Conservation (phyloP, 37 sponge, comb jelly and placozoan genomes). For the Dysidea cf. avara region DNA sequence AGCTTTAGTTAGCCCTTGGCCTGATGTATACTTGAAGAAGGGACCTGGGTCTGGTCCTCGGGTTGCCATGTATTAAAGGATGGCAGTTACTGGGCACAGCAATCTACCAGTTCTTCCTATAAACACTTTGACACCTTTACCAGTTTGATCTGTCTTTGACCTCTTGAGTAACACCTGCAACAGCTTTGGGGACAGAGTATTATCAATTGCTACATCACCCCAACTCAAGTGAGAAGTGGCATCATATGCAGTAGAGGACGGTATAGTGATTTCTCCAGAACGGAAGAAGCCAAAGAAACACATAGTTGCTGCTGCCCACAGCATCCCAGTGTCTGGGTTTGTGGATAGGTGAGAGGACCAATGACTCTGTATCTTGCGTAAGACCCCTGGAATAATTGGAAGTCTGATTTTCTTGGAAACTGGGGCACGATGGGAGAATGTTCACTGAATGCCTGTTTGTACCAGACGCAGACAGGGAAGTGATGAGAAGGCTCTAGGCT, state of each 20-base stretch:
- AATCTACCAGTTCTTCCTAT: conserved; percentile 6
- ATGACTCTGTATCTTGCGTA: conserved; percentile 6
- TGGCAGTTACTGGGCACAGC: conserved; percentile 37
- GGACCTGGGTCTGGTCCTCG: conserved; percentile 4
- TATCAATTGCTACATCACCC: conserved; percentile 34
- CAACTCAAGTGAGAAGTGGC: conserved; percentile 16
- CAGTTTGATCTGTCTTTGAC: conserved; percentile 42
- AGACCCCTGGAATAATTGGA: conserved; percentile 31
- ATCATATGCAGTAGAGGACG: conserved; percentile 3
- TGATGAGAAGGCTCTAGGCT: conserved; percentile 28
- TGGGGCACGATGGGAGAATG: background rate
- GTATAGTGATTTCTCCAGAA: conserved; percentile 19
- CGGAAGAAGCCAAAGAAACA: conserved; percentile 59
- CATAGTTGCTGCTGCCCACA: conserved; percentile 41
- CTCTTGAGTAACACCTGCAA: conserved; percentile 13
- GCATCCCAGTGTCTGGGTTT: conserved; percentile 4
- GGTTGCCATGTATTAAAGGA: conserved; percentile 3
- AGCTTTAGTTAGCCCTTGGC: too few species aligned
- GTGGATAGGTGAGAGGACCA: background rate
- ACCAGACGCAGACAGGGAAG: conserved; percentile 36
- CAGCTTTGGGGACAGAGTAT: conserved; percentile 1
- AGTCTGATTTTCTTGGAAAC: conserved; percentile 10
- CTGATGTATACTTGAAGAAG: conserved; percentile 6
- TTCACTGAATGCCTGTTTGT: conserved; percentile 28
- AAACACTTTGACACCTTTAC: conserved; percentile 37